Evolutionary conservation across 2,888 invertebrate genomes (phyloP).

Genomic region (Glyphotaelius pellucidus): DNA sequence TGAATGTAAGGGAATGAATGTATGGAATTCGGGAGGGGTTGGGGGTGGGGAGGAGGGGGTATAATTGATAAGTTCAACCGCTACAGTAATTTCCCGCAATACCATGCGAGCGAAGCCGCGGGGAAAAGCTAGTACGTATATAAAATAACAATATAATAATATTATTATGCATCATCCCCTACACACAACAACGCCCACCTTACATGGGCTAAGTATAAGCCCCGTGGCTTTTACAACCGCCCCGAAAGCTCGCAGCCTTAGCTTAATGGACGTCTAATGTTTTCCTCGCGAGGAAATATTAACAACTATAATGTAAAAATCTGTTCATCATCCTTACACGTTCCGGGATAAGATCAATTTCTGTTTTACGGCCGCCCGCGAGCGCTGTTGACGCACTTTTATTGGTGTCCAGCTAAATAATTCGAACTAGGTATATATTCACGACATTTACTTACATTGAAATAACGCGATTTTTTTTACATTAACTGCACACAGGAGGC

Average conservation of each 20-base stretch:
- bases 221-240: slow-evolving; percentile 38
- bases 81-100: too few relatives aligned
- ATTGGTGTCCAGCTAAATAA: not conserved
- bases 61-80: too few relatives aligned
- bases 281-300: slow-evolving; percentile 29
- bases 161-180: not conserved
- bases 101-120: too few relatives aligned
- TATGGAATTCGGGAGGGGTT: too few relatives aligned
- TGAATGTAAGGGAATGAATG: too few relatives aligned
- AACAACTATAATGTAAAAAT: slow-evolving; percentile 42
- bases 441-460: too few relatives aligned
- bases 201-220: slow-evolving; percentile 4
- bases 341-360: slow-evolving; percentile 32
- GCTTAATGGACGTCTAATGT: slow-evolving; percentile 44
- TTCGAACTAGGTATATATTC: not conserved
- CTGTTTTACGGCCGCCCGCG: slow-evolving; percentile 7
- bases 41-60: too few relatives aligned
- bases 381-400: not conserved
- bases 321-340: slow-evolving; percentile 40
- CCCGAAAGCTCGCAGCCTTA: slow-evolving; percentile 31
- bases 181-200: not conserved
- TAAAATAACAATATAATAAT: not conserved
- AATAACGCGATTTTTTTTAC: too few relatives aligned
- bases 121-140: too few relatives aligned
- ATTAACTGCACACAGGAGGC: too few relatives aligned